Evolutionary conservation across 2,888 invertebrate species (phyloP).

Genomic region (Protula sp.): DNA sequence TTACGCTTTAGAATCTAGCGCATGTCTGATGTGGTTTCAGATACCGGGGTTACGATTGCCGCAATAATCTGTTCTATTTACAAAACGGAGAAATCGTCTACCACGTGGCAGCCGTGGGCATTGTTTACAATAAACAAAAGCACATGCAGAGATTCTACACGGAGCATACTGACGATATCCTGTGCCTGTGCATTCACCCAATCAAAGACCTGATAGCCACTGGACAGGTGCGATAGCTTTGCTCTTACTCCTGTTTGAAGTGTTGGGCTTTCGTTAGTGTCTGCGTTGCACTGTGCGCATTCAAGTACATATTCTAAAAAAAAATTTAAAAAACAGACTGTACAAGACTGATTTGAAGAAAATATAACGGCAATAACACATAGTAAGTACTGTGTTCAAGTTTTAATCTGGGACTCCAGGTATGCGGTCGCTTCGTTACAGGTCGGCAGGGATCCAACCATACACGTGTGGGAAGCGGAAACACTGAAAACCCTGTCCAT

Average conservation of each 20-base stretch:
- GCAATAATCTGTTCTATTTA: slow-evolving; percentile 54
- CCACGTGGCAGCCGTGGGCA: slow-evolving; percentile 54
- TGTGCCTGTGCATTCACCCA: slow-evolving; percentile 54
- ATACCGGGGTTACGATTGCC: slow-evolving; percentile 55
- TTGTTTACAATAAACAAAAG: slow-evolving; percentile 49
- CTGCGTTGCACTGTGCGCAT: no score
- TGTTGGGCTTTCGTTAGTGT: no score
- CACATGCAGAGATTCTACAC: slow-evolving; percentile 52
- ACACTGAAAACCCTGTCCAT: slow-evolving; percentile 52
- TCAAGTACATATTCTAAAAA: no score
- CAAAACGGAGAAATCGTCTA: slow-evolving; percentile 53
- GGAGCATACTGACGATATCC: slow-evolving; percentile 55
- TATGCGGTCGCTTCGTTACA: slow-evolving; percentile 26
- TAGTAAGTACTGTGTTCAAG: no score
- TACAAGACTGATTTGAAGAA: no score
- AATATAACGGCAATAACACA: no score
- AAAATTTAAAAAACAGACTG: no score
- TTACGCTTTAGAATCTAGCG: no score
- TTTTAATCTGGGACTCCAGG: no score
- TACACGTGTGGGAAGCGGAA: slow-evolving; percentile 55
- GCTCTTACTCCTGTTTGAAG: no score
- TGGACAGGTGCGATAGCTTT: slow-evolving; percentile 53
- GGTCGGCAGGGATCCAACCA: slow-evolving; percentile 53
- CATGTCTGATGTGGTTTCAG: no score
- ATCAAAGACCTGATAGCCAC: slow-evolving; percentile 53